A percentile compares a stretch with the other conserved stretches of the same genome.
Conservation (phyloP, 2,888 invertebrate species). For the Chironomus riparius region DNA sequence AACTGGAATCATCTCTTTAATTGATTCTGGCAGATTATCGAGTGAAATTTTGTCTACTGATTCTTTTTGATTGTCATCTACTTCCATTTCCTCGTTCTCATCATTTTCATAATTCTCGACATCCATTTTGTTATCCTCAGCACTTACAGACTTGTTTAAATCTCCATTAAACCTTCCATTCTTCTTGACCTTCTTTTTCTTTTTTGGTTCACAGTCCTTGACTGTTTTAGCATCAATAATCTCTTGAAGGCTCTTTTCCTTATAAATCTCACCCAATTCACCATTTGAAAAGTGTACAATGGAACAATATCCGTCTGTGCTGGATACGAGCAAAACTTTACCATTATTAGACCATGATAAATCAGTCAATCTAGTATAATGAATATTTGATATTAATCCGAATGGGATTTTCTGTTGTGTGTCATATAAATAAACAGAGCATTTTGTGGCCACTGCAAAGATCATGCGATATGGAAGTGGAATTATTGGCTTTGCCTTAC, state of each 20-base stretch:
- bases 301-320: conserved; percentile 85
- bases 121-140: conserved; percentile 28
- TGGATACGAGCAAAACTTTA: conserved; percentile 62
- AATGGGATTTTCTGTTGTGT: conserved; percentile 76
- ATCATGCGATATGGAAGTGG: conserved; percentile 69
- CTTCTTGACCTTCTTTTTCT: conserved; percentile 35
- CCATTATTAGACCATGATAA: conserved; percentile 83
- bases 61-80: background rate
- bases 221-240: conserved; percentile 30
- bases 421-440: conserved; percentile 77
- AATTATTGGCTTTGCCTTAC: conserved; percentile 43
- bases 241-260: conserved; percentile 36
- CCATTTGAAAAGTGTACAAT: conserved; percentile 63
- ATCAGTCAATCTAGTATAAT: conserved; percentile 82
- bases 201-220: conserved; percentile 30
- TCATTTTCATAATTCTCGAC: conserved; percentile 32
- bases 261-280: conserved; percentile 59
- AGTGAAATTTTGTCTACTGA: background rate
- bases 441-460: conserved; percentile 84
- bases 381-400: conserved; percentile 71
- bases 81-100: conserved; percentile 28
- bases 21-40: background rate
- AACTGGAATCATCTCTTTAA: conserved; percentile 9
- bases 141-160: conserved; percentile 34
- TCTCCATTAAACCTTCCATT: conserved; percentile 45